Evolutionary conservation across 2,888 invertebrate genomes (phyloP), one percentile per base, ranked within the genome.

Genomic region (Xylophagus ater): DNA sequence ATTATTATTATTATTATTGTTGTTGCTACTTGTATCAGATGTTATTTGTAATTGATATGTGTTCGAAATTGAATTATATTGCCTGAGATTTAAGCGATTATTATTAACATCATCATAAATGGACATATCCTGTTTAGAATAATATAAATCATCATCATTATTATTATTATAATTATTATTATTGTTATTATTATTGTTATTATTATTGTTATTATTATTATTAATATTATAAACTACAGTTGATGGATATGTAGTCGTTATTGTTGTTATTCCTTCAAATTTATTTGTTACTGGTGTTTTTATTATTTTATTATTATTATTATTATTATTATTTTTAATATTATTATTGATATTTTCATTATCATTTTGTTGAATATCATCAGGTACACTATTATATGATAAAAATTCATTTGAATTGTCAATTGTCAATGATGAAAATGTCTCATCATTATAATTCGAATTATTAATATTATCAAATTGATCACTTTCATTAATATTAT

Each of bases 61-160:
- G 47, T 49, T 51, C 29, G 8, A 34, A 25, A 9, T 31, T 37
- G 45, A 43, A 49, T 53, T 51, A 42, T 55, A 52, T 44, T 53
- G 56, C 47, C 57, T 56, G 51, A 61, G 51, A 50, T 62, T 63
- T 50, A 62, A 55, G 52, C 59, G 61, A 57, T 63, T 63, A 48
- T 62, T 57, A 47, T 56, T 62, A 48, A 62, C 61, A 52, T 62
- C 63, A 50, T 61, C 62, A 43, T 62, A 63, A 34, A 59, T 54
- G 41, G 63, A 62, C 57, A 60, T 59, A 50, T 61, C 63, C 43
- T 57, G 53, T 47, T 60, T 59, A 33, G 57, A 53, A 46, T 59
- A 59, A n/a, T n/a, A n/a, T 45, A 60, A 58, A 45, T 56, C 56
- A 32, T 56, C 51, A 39, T 49, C 47, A 20, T 34, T 21, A 31